phyloP scores from a whole-genome alignment of 2,888 invertebrate genomes.

The Elmis aenea region DNA sequence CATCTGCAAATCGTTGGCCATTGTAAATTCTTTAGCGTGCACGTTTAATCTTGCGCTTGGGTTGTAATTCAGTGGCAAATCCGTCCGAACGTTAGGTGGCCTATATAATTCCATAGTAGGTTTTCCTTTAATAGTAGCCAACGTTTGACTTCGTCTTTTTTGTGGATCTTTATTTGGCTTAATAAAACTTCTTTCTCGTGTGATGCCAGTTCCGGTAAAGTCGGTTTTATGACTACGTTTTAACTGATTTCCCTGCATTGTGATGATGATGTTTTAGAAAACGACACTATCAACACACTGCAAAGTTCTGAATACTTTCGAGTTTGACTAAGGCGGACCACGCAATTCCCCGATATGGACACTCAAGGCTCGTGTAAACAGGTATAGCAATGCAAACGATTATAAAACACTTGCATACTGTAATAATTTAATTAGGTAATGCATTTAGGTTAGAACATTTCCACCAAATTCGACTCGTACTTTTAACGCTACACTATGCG shows the following conservation, averaged over 20 bases:
- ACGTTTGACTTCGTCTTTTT: slow-evolving; percentile 70
- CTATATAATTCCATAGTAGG: slow-evolving; percentile 85
- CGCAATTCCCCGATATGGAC: slow-evolving; percentile 40
- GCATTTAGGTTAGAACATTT: slow-evolving; percentile 8
- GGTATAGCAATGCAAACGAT: slow-evolving; percentile 8
- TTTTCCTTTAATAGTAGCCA: slow-evolving; percentile 64
- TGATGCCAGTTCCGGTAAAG: slow-evolving; percentile 51
- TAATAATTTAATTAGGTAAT: slow-evolving; percentile 3
- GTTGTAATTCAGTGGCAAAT: slow-evolving; percentile 35
- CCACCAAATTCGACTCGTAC: background rate
- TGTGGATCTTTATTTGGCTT: slow-evolving; percentile 51
- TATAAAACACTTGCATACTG: slow-evolving; percentile 8
- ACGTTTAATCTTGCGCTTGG: slow-evolving; percentile 70
- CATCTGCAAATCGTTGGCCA: slow-evolving; percentile 58
- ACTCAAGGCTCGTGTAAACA: slow-evolving; percentile 33
- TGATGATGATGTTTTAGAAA: no score
- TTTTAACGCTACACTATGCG: background rate
- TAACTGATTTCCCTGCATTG: slow-evolving; percentile 23
- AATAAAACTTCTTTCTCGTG: slow-evolving; percentile 67
- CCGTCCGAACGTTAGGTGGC: slow-evolving; percentile 61
- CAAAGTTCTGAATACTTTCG: slow-evolving; percentile 21
- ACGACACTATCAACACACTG: slow-evolving; percentile 13
- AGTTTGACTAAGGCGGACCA: slow-evolving; percentile 36
- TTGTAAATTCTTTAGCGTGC: slow-evolving; percentile 86
- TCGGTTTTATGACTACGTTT: slow-evolving; percentile 46